These are phyloP conservation scores for Sebastes alutus DNA, from an alignment of 2,797 vertebrate genomes.

Conservation along the genomic window DNA sequence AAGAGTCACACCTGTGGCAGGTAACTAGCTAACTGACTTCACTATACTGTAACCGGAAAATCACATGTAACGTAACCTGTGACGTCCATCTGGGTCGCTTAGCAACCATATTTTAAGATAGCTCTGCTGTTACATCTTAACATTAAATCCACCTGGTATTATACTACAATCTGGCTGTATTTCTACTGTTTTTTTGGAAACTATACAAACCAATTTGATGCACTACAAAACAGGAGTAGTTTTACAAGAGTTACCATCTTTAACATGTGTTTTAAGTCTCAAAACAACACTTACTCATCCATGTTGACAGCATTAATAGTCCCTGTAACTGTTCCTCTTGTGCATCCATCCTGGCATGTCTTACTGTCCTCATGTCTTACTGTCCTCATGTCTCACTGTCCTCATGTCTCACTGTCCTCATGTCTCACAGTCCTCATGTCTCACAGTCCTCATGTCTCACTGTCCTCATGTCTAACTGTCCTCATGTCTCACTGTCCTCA, in stretches of 20 bases:
- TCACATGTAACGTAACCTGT: background rate
- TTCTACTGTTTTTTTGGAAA: background rate
- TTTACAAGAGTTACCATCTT: background rate
- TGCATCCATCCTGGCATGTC: background rate
- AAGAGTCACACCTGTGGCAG: background rate
- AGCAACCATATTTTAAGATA: background rate
- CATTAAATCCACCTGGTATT: background rate
- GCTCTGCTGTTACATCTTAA: background rate
- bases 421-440: too few species aligned
- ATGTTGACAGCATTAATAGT: background rate
- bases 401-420: too few species aligned
- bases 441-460: too few species aligned
- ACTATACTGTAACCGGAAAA: background rate
- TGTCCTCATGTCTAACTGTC: too few species aligned
- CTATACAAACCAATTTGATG: background rate
- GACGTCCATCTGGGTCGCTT: background rate
- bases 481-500: too few species aligned
- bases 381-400: too few species aligned
- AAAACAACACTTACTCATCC: background rate
- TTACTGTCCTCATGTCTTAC: too few species aligned
- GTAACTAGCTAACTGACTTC: background rate
- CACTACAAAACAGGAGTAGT: background rate
- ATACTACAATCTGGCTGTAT: background rate
- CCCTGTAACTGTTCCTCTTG: background rate
- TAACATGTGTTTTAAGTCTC: background rate